Percentiles rank a stretch among this genome's conserved stretches.
phyloP scores from a whole-genome alignment of 2,113 vertebrate genomes.

The Pogona vitticeps region DNA sequence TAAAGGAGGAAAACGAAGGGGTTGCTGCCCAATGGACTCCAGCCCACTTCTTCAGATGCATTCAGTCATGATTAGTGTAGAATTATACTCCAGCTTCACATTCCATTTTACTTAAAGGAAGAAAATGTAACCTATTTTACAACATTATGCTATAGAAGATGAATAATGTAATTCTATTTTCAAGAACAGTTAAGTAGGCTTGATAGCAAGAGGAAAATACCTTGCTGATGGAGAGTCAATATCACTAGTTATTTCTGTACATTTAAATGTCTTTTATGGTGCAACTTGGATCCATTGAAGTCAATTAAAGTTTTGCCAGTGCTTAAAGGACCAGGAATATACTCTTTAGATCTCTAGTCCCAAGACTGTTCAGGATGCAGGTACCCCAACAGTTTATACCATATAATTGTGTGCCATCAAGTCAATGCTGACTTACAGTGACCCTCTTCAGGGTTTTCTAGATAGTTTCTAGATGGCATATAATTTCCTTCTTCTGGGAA shows the following conservation, averaged over 20 bases:
- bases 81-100: constrained; percentile 62
- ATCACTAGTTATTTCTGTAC: background rate
- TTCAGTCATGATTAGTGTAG: constrained; percentile 8
- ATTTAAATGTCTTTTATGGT: background rate
- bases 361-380: background rate
- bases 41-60: no score
- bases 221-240: background rate
- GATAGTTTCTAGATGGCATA: no score
- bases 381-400: background rate
- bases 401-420: background rate
- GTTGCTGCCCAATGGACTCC: no score
- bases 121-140: constrained; percentile 39
- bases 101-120: constrained; percentile 66
- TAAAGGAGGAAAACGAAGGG: no score
- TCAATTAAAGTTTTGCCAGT: background rate
- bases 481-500: no score
- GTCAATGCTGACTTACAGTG: no score
- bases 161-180: background rate
- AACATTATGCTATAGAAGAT: background rate
- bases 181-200: constrained; percentile 35
- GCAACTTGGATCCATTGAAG: background rate
- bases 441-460: no score
- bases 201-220: background rate
- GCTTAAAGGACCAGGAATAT: background rate
- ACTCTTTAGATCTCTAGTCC: background rate